Conservation (phyloP, 2,888 invertebrate species). For the Parnassius mnemosyne region DNA sequence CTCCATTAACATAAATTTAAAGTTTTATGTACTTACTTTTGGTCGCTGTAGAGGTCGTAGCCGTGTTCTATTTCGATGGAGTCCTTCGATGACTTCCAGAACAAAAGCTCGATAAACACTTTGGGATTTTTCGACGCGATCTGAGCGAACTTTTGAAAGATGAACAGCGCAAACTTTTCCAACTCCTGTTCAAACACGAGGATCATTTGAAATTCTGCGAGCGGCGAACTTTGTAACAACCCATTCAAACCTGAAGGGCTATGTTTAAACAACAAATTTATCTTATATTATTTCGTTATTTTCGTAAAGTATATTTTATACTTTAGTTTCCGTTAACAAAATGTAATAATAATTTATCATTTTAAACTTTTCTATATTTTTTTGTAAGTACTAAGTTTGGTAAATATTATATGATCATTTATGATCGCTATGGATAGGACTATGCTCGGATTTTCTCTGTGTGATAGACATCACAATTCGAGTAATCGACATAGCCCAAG, state of each 20-base stretch:
- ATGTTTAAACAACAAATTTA: constrained; percentile 14
- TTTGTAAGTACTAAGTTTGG: too few species aligned
- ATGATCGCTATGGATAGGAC: too few species aligned
- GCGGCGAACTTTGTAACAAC: constrained; percentile 24
- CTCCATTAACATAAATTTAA: constrained; percentile 19
- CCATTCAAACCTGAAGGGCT: constrained; percentile 17
- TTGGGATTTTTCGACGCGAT: constrained; percentile 89
- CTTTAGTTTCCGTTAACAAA: too few species aligned
- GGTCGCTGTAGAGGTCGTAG: constrained; percentile 79
- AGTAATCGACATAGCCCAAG: too few species aligned
- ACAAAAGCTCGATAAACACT: constrained; percentile 94
- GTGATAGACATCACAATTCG: too few species aligned
- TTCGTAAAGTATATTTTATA: background rate
- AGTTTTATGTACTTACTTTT: constrained; percentile 49
- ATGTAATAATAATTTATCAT: too few species aligned
- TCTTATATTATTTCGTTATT: background rate
- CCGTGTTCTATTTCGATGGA: constrained; percentile 93
- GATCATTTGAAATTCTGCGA: constrained; percentile 22
- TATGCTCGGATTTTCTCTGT: too few species aligned
- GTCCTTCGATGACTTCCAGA: constrained; percentile 94
- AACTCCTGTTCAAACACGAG: constrained; percentile 84
- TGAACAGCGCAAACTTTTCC: constrained; percentile 90
- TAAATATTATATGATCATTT: too few species aligned
- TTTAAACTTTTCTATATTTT: too few species aligned
- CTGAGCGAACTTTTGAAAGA: constrained; percentile 92